Conservation (phyloP, 2,113 vertebrate species). For the Clupea harengus region DNA sequence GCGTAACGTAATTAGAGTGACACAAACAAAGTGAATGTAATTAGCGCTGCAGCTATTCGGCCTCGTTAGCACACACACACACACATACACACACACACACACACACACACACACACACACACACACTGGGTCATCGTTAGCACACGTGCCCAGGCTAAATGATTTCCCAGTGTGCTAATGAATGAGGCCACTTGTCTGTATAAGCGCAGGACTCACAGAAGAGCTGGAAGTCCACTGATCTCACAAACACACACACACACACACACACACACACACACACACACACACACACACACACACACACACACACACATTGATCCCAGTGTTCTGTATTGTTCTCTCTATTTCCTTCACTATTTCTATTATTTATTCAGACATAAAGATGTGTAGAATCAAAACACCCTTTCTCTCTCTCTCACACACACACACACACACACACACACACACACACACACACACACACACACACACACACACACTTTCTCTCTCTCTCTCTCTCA, state of each 20-base stretch:
- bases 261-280: too few relatives aligned
- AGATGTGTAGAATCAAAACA: conserved; percentile 47
- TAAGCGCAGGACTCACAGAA: conserved; percentile 68
- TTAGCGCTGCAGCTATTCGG: conserved; percentile 81
- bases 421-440: too few relatives aligned
- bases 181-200: conserved; percentile 83
- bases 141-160: conserved; percentile 77
- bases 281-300: too few relatives aligned
- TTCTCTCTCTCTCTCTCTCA: background rate
- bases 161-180: conserved; percentile 82
- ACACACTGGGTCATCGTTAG: background rate
- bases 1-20: conserved; percentile 87
- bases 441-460: too few relatives aligned
- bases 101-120: background rate
- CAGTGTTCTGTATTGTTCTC: too few relatives aligned
- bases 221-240: conserved; percentile 49
- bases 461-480: background rate
- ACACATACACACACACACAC: background rate
- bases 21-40: conserved; percentile 92
- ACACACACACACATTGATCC: too few relatives aligned
- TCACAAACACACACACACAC: too few relatives aligned
- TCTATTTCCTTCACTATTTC: too few relatives aligned
- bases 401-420: too few relatives aligned
- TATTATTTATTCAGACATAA: too few relatives aligned
- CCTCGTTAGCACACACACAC: conserved; percentile 73